Evolutionary conservation across 2,888 invertebrate genomes (phyloP).

Genomic region (Ferdinandea cuprea): DNA sequence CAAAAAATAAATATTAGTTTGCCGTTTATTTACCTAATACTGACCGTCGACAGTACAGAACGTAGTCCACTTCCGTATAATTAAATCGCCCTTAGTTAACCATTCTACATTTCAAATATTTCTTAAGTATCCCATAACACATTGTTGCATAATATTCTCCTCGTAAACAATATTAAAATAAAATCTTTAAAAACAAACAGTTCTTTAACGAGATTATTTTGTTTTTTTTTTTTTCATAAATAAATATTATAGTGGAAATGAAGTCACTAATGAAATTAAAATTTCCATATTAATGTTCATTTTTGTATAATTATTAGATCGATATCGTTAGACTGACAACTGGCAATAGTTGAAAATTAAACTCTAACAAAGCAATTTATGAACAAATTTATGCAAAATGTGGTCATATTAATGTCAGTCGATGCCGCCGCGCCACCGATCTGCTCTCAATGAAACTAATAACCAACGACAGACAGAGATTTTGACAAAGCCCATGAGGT

Average conservation of each 20-base stretch:
- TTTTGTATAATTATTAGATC: conserved; percentile 57
- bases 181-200: conserved; percentile 48
- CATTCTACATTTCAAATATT: too few species aligned
- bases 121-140: too few species aligned
- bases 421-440: conserved; percentile 23
- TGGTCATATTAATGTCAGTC: conserved; percentile 65
- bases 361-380: conserved; percentile 41
- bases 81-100: too few species aligned
- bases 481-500: conserved; percentile 20
- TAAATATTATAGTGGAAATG: conserved; percentile 30
- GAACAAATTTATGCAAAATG: conserved; percentile 63
- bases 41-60: too few species aligned
- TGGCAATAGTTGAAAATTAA: conserved; percentile 42
- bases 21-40: too few species aligned
- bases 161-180: conserved; percentile 17
- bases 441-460: neutral
- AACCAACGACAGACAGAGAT: neutral
- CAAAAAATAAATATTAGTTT: too few species aligned
- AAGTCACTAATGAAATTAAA: conserved; percentile 61
- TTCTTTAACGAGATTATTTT: conserved; percentile 21
- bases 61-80: too few species aligned
- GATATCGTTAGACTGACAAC: conserved; percentile 42
- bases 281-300: conserved; percentile 67
- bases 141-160: too few species aligned
- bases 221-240: neutral